Evolutionary conservation across 1,140 invertebrate species (phyloP).

Genomic region (Hyles euphorbiae): DNA sequence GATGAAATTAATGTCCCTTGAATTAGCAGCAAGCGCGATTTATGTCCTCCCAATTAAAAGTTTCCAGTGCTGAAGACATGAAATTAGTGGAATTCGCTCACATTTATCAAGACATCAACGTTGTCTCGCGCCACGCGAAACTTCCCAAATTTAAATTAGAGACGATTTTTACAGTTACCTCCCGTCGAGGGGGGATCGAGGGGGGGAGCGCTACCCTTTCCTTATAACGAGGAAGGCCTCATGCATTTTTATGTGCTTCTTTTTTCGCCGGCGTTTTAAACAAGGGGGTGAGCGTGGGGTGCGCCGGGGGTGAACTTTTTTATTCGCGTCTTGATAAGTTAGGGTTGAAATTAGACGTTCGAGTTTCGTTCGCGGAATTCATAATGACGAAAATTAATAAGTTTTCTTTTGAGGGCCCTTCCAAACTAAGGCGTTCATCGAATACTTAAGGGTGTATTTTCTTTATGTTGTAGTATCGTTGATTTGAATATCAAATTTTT

Average conservation of each 20-base stretch:
- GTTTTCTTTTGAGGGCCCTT: constrained; percentile 68
- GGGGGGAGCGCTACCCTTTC: constrained; percentile 72
- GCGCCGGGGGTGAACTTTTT: constrained; percentile 69
- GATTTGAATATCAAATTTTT: constrained; percentile 3
- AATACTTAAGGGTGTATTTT: constrained; percentile 25
- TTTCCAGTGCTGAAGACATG: constrained; percentile 64
- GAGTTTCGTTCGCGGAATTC: constrained; percentile 75
- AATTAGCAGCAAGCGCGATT: constrained; percentile 58
- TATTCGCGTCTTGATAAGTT: constrained; percentile 77
- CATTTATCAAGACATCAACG: constrained; percentile 75
- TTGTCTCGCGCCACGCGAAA: constrained; percentile 67
- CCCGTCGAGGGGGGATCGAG: constrained; percentile 39
- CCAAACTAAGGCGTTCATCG: constrained; percentile 36
- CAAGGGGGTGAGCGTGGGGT: constrained; percentile 72
- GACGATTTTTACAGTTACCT: constrained; percentile 74
- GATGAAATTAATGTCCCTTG: constrained; percentile 60
- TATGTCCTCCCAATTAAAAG: constrained; percentile 72
- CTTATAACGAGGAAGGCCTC: constrained; percentile 76
- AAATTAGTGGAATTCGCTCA: constrained; percentile 70
- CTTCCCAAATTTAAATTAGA: constrained; percentile 76
- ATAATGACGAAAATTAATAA: constrained; percentile 76
- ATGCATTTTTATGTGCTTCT: constrained; percentile 78
- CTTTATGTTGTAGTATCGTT: constrained; percentile 4
- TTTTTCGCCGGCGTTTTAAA: constrained; percentile 77
- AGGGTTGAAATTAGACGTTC: constrained; percentile 76